Conservation (phyloP, 2,797 vertebrate species). For the Urocyon cinereoargenteus region DNA sequence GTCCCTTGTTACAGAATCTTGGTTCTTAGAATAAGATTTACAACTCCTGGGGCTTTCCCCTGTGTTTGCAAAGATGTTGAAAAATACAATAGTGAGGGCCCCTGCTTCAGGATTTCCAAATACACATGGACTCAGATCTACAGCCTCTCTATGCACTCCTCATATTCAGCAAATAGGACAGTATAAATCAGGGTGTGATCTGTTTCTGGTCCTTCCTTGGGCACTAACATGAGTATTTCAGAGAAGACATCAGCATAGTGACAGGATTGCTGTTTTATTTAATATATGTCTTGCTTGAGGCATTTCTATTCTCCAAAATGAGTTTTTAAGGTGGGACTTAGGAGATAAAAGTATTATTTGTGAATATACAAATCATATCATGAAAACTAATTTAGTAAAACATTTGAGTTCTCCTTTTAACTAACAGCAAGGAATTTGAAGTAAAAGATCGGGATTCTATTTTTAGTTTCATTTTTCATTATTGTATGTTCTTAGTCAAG, state of each 20-base stretch:
- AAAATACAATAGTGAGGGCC: neutral
- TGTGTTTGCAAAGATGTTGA: conserved; percentile 20
- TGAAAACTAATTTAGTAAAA: conserved; percentile 49
- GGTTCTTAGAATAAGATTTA: conserved; percentile 29
- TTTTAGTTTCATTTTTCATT: conserved; percentile 47
- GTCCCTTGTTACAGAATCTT: conserved; percentile 6
- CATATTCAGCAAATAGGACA: neutral
- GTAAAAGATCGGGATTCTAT: conserved; percentile 3
- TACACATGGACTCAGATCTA: neutral
- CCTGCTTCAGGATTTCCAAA: neutral
- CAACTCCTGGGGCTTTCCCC: neutral
- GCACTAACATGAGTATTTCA: neutral
- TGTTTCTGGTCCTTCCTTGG: neutral
- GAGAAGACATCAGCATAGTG: neutral
- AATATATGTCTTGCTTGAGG: neutral
- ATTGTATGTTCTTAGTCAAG: conserved; percentile 18
- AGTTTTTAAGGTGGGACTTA: neutral
- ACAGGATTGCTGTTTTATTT: neutral
- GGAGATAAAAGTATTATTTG: conserved; percentile 1
- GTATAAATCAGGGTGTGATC: neutral
- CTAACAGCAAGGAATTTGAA: conserved; percentile 3
- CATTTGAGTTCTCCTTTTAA: neutral
- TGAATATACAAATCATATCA: neutral
- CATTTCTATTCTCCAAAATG: neutral
- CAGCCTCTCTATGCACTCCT: neutral